These are phyloP conservation scores for Volucella bombylans DNA, from an alignment of 2,888 invertebrate genomes.

Conservation along the genomic window DNA sequence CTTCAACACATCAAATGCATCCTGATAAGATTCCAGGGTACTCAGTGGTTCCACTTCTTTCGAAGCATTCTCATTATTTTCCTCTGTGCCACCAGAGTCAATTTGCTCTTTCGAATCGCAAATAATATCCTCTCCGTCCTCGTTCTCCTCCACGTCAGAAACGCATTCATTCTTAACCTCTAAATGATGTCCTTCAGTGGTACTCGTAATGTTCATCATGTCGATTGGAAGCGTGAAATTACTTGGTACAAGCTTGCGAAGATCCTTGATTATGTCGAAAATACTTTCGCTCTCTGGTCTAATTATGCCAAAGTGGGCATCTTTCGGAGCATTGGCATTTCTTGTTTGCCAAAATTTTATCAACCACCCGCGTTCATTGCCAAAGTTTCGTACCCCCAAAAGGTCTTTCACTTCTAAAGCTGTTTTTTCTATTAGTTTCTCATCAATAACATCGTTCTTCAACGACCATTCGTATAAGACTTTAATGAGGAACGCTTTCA, in stretches of 20 bases:
- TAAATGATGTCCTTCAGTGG: not conserved
- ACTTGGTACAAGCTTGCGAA: conserved; percentile 47
- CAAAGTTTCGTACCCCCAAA: conserved; percentile 33
- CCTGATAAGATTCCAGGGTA: conserved; percentile 77
- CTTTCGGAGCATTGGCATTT: not conserved
- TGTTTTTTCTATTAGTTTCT: not conserved
- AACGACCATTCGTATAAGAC: conserved; percentile 52
- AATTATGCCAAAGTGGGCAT: conserved; percentile 23
- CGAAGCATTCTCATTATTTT: not conserved
- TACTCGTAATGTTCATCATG: not conserved
- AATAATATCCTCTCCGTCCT: not conserved
- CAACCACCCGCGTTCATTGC: not conserved
- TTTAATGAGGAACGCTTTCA: conserved; percentile 45
- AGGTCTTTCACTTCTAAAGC: conserved; percentile 13
- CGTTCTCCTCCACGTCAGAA: conserved; percentile 1
- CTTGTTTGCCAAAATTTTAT: conserved; percentile 16
- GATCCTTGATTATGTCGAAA: conserved; percentile 46
- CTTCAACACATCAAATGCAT: conserved; percentile 79
- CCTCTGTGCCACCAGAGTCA: not conserved
- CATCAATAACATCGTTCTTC: not conserved
- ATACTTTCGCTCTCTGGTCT: too few species aligned
- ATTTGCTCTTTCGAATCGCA: too few species aligned
- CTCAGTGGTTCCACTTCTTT: not conserved
- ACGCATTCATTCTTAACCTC: conserved; percentile 26
- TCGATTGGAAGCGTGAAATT: conserved; percentile 43